These are phyloP conservation scores for Yponomeuta cagnagella DNA, from an alignment of 2,888 invertebrate species.

Conservation along the genomic window DNA sequence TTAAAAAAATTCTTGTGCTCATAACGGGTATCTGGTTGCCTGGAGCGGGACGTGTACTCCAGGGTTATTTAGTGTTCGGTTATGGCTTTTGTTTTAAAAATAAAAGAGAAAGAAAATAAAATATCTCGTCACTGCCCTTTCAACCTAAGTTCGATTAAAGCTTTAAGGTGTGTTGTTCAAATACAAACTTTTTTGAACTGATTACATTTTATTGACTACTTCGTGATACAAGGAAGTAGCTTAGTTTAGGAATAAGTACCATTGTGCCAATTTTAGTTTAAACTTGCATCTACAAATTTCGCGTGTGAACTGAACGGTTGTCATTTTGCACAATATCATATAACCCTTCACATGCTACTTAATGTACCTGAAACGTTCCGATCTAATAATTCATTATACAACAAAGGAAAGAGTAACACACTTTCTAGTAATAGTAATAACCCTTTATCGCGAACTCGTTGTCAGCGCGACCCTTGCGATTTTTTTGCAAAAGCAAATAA, in stretches of 20 bases:
- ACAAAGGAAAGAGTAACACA: conserved; percentile 68
- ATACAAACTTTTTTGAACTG: too few relatives aligned
- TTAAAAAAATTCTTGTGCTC: conserved; percentile 46
- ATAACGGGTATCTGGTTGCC: conserved; percentile 54
- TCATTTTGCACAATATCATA: conserved; percentile 53
- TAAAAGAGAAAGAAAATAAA: too few relatives aligned
- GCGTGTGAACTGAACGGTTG: conserved; percentile 65
- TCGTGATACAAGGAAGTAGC: too few relatives aligned
- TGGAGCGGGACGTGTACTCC: conserved; percentile 26
- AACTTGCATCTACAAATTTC: conserved; percentile 28
- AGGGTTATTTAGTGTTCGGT: background rate
- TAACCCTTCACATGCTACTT: conserved; percentile 68
- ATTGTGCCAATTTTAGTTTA: background rate
- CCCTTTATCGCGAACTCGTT: conserved; percentile 59
- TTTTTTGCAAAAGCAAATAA: conserved; percentile 66
- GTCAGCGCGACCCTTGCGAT: conserved; percentile 67
- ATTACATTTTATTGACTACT: too few relatives aligned
- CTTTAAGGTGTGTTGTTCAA: too few relatives aligned
- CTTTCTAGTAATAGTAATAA: conserved; percentile 69
- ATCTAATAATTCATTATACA: conserved; percentile 74
- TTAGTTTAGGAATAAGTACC: too few relatives aligned
- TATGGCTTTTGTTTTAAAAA: background rate
- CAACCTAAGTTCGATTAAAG: too few relatives aligned
- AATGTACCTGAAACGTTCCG: conserved; percentile 73
- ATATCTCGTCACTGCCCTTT: too few relatives aligned